Conservation (phyloP, 2,113 vertebrate species). For the Poeciliopsis retropinna region DNA sequence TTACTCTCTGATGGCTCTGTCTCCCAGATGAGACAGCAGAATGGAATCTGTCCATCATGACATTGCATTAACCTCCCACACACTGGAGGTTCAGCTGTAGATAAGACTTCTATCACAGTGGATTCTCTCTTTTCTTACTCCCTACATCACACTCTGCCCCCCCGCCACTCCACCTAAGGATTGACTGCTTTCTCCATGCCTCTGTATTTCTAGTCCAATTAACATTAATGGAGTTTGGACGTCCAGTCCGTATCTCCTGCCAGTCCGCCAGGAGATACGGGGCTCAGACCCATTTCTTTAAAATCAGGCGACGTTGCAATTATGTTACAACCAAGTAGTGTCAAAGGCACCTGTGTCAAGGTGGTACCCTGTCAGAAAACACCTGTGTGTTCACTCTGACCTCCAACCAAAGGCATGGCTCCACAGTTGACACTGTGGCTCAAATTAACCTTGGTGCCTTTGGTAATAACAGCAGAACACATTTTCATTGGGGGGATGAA, state of each 20-base stretch:
- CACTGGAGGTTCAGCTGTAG: conserved; percentile 47
- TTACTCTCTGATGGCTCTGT: conserved; percentile 27
- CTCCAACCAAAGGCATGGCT: conserved; percentile 9
- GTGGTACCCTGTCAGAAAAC: conserved; percentile 48
- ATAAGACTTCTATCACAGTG: conserved; percentile 47
- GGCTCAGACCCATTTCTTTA: conserved; percentile 19
- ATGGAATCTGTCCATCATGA: conserved; percentile 41
- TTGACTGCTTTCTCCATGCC: conserved; percentile 16
- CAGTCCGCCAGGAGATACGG: conserved; percentile 8
- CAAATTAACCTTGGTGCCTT: conserved; percentile 30
- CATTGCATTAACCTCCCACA: conserved; percentile 61
- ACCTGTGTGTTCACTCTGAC: conserved; percentile 38
- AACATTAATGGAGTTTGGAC: conserved; percentile 49
- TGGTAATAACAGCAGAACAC: conserved; percentile 5
- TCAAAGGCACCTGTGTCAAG: conserved; percentile 37
- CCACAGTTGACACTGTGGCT: conserved; percentile 34
- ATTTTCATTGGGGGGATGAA: conserved; percentile 16
- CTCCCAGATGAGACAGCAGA: conserved; percentile 40
- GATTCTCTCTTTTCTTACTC: background rate
- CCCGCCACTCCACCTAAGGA: background rate
- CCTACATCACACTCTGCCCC: conserved; percentile 15
- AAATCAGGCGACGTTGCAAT: conserved; percentile 37
- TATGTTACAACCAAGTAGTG: conserved; percentile 28
- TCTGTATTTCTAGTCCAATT: conserved; percentile 52
- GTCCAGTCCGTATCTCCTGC: conserved; percentile 33